A percentile compares a stretch with the other conserved stretches of the same genome.
These are phyloP conservation scores for Nasonia giraulti DNA, from an alignment of 1,140 invertebrate genomes.

Conservation along the genomic window DNA sequence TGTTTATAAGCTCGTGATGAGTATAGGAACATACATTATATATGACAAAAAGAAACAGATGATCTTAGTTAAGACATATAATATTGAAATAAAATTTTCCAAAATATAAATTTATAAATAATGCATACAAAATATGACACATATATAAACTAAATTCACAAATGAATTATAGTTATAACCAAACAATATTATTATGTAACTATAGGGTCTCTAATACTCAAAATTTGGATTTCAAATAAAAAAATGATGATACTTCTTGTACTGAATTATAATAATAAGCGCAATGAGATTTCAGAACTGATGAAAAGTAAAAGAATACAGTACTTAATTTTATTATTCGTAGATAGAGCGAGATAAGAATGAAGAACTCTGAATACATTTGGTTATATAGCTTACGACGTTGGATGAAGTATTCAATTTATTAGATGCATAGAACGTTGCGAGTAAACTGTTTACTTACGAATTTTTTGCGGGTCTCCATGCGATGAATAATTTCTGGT, in stretches of 20 bases:
- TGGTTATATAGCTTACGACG: no score
- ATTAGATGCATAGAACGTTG: background rate
- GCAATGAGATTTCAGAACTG: background rate
- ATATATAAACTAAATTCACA: no score
- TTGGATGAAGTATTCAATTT: background rate
- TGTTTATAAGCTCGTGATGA: no score
- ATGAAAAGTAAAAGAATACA: background rate
- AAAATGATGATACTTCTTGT: no score
- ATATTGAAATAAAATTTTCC: background rate
- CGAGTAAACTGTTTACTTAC: slow-evolving; percentile 9
- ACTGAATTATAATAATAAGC: no score
- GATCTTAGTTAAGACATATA: no score
- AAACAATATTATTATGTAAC: slow-evolving; percentile 10
- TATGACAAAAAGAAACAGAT: no score
- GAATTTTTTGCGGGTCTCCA: background rate
- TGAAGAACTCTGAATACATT: background rate
- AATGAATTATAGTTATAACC: background rate
- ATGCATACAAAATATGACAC: no score
- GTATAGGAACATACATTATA: no score
- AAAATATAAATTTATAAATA: background rate
- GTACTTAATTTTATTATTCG: background rate
- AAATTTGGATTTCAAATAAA: background rate
- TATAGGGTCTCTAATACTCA: background rate
- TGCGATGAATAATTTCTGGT: slow-evolving; percentile 31
- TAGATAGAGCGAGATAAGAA: background rate